A percentile compares a stretch with the other conserved stretches of the same genome.
These are phyloP conservation scores for Patiria pectinifera DNA, from an alignment of 53 echinoderm and acorn worm genomes.

Conservation along the genomic window DNA sequence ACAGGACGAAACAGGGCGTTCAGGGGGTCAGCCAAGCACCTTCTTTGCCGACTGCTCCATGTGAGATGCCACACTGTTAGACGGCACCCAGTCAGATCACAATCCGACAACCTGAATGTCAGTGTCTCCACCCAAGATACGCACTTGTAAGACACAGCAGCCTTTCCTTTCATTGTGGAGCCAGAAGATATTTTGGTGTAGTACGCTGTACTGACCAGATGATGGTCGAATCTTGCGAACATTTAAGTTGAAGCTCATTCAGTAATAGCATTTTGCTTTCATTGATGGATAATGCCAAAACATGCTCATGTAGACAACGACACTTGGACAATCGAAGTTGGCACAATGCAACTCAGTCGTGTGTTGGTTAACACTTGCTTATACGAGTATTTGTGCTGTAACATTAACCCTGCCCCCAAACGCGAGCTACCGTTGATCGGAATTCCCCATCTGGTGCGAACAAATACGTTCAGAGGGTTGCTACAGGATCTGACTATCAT, in stretches of 20 bases:
- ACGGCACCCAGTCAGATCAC: background rate
- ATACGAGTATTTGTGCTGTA: background rate
- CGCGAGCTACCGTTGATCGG: constrained; percentile 3
- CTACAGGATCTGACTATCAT: constrained; percentile 28
- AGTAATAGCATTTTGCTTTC: too few relatives aligned
- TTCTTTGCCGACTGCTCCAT: background rate
- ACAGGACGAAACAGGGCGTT: background rate
- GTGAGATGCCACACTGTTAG: background rate
- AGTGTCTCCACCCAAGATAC: background rate
- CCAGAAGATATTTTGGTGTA: too few relatives aligned
- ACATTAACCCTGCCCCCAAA: constrained; percentile 3
- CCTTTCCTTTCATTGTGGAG: too few relatives aligned
- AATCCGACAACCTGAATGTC: background rate
- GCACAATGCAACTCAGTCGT: constrained; percentile 5
- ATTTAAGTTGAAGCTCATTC: background rate
- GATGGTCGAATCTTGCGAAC: background rate
- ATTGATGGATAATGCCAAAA: too few relatives aligned
- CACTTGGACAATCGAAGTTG: background rate
- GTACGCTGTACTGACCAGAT: too few relatives aligned
- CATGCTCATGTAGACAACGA: too few relatives aligned
- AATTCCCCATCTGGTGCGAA: constrained; percentile 11
- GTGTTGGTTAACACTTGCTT: background rate
- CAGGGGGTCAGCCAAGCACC: background rate
- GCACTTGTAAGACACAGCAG: background rate
- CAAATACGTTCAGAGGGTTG: constrained; percentile 39